Base-by-base conservation (phyloP, 2,888 invertebrate genomes). In the Macaria notata region DNA sequence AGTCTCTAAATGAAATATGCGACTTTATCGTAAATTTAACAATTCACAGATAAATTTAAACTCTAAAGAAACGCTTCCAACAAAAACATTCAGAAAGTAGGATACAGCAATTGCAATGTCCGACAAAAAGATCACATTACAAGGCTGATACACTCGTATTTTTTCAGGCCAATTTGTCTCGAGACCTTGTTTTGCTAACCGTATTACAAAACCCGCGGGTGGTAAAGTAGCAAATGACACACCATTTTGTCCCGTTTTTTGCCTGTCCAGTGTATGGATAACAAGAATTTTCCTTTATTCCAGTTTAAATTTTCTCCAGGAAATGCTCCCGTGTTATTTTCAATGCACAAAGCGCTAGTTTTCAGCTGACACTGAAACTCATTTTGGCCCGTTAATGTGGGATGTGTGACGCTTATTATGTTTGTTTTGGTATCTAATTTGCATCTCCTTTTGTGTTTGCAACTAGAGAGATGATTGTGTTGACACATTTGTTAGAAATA, bases 181-280 rank as follows among this genome's bases (percentile, higher is more conserved):
- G n/a, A 54, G 70, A 65, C 72, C 67, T 73, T 70, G 67, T 68
- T 73, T 73, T 75, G 51, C 48, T 47, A 41, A 54, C 50, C 51
- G 69, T 68, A 71, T 70, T 70, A 66, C 54, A 55, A 61, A 54
- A 68, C 62, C 72, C 66, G 70, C 68, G 73, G 70, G 75, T 62
- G 68, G 71, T 58, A 65, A 69, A 69, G 66, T 66, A 71, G 73
- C 70, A 77, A 81, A 83, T 80, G 81, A 79, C 78, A 77, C 73
- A 73, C 76, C 78, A 81, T 78, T 80, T 79, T 75, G 70, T 68
- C 52, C 62, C 58, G 62, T 71, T 79, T 79, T 81, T 62, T 79
- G 66, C 49, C 55, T 44, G 54, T 64, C 59, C 59, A 41, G 61
- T 54, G 51, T 51, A 54, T 45, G 49, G 54, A 53, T 59, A 60